Percentiles rank a stretch among this genome's conserved stretches.
phyloP scores from a whole-genome alignment of 2,888 invertebrate genomes.

The Pharmacophagus antenor region DNA sequence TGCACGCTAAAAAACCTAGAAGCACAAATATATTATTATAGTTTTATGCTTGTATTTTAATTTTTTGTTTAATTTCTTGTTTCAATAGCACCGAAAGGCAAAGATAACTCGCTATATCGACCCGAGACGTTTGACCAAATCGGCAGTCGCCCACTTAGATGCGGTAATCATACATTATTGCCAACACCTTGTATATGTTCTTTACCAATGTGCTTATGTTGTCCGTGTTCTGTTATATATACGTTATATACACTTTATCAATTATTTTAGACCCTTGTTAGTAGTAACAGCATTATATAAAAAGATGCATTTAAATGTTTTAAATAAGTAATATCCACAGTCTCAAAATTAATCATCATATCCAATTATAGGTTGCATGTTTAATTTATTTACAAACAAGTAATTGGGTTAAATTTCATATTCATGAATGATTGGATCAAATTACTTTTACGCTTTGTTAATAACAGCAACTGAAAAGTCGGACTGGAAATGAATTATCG shows the following conservation, averaged over 20 bases:
- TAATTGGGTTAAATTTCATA: not conserved
- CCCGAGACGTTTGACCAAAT: constrained; percentile 72
- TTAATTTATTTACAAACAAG: not conserved
- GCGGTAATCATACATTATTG: constrained; percentile 60
- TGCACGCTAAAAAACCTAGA: constrained; percentile 39
- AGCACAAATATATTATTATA: constrained; percentile 31
- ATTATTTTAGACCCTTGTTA: not conserved
- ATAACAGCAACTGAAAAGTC: not conserved
- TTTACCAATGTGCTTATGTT: constrained; percentile 47
- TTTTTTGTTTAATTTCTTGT: constrained; percentile 49
- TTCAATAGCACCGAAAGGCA: constrained; percentile 74
- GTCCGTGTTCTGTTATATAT: constrained; percentile 33
- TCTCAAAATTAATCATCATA: not conserved
- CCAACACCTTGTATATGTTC: constrained; percentile 57
- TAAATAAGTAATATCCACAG: not conserved
- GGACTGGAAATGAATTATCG: not conserved
- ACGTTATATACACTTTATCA: constrained; percentile 36
- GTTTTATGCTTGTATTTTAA: constrained; percentile 31
- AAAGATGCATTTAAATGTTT: not conserved
- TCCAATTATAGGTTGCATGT: not conserved
- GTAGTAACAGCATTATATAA: not conserved
- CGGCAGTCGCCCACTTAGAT: constrained; percentile 67
- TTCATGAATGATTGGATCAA: not conserved
- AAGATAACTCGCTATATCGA: constrained; percentile 76
- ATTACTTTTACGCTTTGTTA: not conserved